Conservation (phyloP, 2,797 vertebrate genomes). For the Gorsachius magnificus region DNA sequence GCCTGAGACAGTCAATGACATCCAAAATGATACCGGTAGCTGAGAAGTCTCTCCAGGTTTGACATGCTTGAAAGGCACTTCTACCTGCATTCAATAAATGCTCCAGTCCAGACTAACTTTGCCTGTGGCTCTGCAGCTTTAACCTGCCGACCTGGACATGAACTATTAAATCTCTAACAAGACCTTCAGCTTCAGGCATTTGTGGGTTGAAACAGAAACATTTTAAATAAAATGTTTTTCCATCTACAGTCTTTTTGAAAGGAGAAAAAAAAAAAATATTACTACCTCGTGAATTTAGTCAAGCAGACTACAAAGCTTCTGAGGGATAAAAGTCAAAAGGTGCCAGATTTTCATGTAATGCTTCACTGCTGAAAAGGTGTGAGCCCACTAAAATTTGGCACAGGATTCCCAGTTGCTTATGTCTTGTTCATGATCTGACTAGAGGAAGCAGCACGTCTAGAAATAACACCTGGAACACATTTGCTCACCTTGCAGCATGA, state of each 20-base stretch:
- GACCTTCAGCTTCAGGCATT: conserved; percentile 2
- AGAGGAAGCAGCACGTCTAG: not conserved
- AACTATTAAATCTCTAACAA: not conserved
- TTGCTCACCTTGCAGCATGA: not conserved
- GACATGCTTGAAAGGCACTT: not conserved
- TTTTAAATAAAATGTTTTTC: conserved; percentile 3
- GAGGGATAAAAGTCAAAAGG: conserved; percentile 25
- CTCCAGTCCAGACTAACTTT: not conserved
- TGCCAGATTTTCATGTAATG: not conserved
- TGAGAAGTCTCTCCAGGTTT: not conserved
- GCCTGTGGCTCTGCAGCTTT: not conserved
- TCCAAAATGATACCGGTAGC: not conserved
- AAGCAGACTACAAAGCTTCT: not conserved
- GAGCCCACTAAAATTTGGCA: not conserved
- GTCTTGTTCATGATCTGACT: not conserved
- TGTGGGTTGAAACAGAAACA: not conserved
- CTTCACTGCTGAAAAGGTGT: not conserved
- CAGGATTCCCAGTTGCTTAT: not conserved
- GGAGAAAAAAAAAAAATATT: not conserved
- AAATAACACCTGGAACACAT: not conserved
- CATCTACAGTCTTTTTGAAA: not conserved
- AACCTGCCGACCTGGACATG: not conserved
- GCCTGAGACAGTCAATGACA: not conserved
- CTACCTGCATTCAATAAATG: not conserved
- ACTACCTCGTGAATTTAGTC: not conserved